Percentiles rank a stretch among this genome's conserved stretches.
Evolutionary conservation across 2,797 vertebrate genomes (phyloP).

Genomic region (Peromyscus melanophrys): DNA sequence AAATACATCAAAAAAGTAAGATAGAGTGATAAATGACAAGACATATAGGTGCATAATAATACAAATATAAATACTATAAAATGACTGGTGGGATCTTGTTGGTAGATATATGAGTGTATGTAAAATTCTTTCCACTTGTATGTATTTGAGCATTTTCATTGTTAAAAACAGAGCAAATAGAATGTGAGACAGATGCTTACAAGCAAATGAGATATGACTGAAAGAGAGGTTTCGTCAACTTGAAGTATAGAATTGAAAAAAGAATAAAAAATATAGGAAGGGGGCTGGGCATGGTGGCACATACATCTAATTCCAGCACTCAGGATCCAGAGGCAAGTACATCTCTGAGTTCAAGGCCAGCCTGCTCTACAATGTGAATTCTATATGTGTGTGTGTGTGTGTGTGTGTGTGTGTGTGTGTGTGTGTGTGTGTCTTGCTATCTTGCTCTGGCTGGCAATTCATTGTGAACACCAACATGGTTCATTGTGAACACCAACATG

Average conservation of each 20-base stretch:
- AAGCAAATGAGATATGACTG: slow-evolving; percentile 43
- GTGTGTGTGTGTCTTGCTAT: not conserved
- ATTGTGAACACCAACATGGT: no score
- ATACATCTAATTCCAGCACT: not conserved
- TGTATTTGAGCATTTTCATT: slow-evolving; percentile 27
- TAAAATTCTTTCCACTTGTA: slow-evolving; percentile 31
- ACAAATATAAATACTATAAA: not conserved
- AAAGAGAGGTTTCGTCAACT: slow-evolving; percentile 23
- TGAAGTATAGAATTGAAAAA: not conserved
- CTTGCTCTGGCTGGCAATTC: no score
- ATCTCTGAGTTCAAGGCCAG: not conserved
- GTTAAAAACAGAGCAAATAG: not conserved
- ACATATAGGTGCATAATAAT: not conserved
- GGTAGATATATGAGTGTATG: not conserved
- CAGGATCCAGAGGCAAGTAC: not conserved
- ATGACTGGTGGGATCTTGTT: slow-evolving; percentile 64
- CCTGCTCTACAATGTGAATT: not conserved
- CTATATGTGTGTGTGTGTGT: not conserved
- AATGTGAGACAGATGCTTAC: not conserved
- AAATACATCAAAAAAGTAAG: slow-evolving; percentile 16
- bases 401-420: not conserved
- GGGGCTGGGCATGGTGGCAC: not conserved
- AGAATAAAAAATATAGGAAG: slow-evolving; percentile 20
- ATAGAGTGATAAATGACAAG: not conserved
- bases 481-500: not conserved